Evolutionary conservation across 2,113 vertebrate species (phyloP).

Genomic region (Pterocles gutturalis): DNA sequence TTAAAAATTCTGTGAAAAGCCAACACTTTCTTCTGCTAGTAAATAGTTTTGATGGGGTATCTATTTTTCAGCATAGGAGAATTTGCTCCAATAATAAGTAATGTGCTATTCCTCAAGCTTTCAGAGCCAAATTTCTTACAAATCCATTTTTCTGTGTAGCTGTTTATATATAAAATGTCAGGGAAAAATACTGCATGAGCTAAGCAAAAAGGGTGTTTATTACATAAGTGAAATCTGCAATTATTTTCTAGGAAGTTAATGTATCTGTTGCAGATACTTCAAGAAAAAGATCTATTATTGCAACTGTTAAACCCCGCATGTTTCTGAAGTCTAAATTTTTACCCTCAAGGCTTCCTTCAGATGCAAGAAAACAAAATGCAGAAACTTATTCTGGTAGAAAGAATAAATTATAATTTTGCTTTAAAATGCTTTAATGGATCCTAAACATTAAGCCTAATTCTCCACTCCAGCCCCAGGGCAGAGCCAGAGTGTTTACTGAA

Average conservation of each 20-base stretch:
- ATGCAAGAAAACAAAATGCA: not conserved
- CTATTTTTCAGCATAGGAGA: not conserved
- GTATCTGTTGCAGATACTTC: not conserved
- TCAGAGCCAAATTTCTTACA: not conserved
- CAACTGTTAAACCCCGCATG: not conserved
- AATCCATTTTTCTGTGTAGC: not conserved
- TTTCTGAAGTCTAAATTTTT: constrained; percentile 27
- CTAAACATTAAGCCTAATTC: not conserved
- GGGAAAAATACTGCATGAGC: not conserved
- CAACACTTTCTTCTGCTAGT: not conserved
- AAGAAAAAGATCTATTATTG: not conserved
- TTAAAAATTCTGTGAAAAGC: not conserved
- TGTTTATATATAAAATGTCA: not conserved
- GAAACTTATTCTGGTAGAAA: not conserved
- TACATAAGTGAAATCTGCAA: not conserved
- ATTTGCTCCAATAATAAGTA: not conserved
- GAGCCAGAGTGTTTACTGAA: not conserved
- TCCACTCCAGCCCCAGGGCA: not conserved
- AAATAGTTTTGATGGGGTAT: not conserved
- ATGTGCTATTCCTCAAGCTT: not conserved
- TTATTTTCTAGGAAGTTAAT: constrained; percentile 7
- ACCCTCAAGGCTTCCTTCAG: not conserved
- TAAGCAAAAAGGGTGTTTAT: not conserved
- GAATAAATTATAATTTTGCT: not conserved
- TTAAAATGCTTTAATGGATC: not conserved